These are phyloP conservation scores for Gymnogyps californianus DNA, from an alignment of 2,113 vertebrate genomes.

Conservation along the genomic window DNA sequence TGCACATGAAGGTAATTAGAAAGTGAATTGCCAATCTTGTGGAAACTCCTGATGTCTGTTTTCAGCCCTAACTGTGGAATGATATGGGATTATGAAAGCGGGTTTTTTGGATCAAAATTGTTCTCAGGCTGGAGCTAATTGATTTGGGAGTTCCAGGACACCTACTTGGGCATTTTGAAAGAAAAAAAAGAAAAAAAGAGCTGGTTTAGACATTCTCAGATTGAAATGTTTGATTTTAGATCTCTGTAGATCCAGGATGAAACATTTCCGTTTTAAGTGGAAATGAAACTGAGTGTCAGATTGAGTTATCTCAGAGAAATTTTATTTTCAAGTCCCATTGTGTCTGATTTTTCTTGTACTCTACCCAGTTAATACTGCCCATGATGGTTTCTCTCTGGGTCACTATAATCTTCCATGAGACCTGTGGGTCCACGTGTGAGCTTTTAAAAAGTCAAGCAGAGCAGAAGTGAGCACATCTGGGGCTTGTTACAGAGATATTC, in stretches of 20 bases:
- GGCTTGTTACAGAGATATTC: background rate
- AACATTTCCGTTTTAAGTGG: background rate
- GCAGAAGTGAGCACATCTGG: background rate
- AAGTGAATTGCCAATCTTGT: background rate
- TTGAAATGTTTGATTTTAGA: background rate
- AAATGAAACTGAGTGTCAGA: background rate
- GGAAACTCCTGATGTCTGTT: background rate
- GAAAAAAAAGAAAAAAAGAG: background rate
- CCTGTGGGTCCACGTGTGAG: accelerated
- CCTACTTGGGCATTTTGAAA: background rate
- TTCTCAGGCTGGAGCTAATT: background rate
- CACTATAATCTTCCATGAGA: background rate
- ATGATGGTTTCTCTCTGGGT: background rate
- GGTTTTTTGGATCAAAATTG: background rate
- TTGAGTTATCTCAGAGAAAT: background rate
- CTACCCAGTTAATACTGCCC: background rate
- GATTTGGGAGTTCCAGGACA: background rate
- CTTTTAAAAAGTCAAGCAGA: background rate
- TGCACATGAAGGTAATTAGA: background rate
- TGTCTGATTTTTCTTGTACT: background rate
- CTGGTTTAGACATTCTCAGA: background rate
- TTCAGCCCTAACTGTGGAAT: background rate
- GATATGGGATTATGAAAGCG: background rate
- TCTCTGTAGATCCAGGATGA: background rate
- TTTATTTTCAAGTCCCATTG: background rate